A percentile compares a stretch with the other conserved stretches of the same genome.
phyloP scores from a whole-genome alignment of 2,888 invertebrate genomes.

The Gasteruption jaculator region DNA sequence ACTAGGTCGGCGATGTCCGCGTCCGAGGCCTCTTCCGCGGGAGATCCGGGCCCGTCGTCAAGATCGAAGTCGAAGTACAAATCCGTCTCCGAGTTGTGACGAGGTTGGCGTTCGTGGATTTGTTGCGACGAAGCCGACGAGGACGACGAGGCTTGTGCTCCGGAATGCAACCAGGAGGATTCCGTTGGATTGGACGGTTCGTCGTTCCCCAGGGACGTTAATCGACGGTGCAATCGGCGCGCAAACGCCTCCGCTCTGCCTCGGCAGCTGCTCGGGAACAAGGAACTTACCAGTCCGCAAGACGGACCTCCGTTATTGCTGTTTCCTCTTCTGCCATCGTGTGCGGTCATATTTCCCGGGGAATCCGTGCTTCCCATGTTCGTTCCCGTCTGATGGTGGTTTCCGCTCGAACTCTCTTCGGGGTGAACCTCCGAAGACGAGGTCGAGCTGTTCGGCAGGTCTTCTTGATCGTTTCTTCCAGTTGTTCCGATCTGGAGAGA shows the following conservation, averaged over 20 bases:
- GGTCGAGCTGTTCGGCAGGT: no score
- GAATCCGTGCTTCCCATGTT: slow-evolving; percentile 44
- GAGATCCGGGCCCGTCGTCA: slow-evolving; percentile 65
- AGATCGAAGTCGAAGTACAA: slow-evolving; percentile 42
- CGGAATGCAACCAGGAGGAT: slow-evolving; percentile 39
- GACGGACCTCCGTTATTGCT: slow-evolving; percentile 57
- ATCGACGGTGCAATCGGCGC: slow-evolving; percentile 68
- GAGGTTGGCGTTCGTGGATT: slow-evolving; percentile 51
- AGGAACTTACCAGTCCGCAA: slow-evolving; percentile 41
- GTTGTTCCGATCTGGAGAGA: no score
- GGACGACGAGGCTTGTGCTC: slow-evolving; percentile 17
- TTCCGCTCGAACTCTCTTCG: slow-evolving; percentile 4
- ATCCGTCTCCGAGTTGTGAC: slow-evolving; percentile 47
- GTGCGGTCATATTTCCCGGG: slow-evolving; percentile 51
- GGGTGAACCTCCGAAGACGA: no score
- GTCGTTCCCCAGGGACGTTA: slow-evolving; percentile 65
- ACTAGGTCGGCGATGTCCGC: slow-evolving; percentile 53
- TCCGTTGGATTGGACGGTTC: slow-evolving; percentile 30
- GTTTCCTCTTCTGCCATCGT: no score
- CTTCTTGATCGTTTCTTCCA: no score
- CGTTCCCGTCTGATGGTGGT: no score
- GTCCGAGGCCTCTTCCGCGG: slow-evolving; percentile 56
- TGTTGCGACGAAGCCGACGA: no score
- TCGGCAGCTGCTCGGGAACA: slow-evolving; percentile 66
- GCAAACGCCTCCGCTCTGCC: slow-evolving; percentile 79